phyloP scores from a whole-genome alignment of 1,140 invertebrate genomes.

The Camponotus floridanus region DNA sequence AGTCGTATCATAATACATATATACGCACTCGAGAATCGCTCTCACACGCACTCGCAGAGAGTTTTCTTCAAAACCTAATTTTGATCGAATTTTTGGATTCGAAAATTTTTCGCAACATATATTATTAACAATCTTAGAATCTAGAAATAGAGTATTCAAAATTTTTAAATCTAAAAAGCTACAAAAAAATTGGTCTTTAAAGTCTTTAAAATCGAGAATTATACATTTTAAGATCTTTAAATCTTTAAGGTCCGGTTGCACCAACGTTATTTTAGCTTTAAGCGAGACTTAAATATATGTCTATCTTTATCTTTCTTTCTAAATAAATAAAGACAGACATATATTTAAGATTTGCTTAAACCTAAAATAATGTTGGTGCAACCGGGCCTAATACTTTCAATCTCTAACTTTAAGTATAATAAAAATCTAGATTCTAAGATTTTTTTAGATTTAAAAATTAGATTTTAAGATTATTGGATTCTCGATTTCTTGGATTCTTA shows the following conservation, averaged over 20 bases:
- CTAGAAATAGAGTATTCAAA: background rate
- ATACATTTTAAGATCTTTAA: background rate
- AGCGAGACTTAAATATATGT: no score
- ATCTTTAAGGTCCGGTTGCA: no score
- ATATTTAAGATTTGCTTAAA: no score
- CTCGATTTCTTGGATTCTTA: background rate
- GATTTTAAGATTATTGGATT: background rate
- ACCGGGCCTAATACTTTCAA: no score
- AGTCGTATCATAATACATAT: conserved; percentile 29
- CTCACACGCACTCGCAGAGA: conserved; percentile 8
- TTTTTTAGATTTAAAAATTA: background rate
- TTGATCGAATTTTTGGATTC: background rate
- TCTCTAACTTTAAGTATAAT: no score
- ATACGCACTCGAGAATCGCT: conserved; percentile 23
- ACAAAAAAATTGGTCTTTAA: background rate
- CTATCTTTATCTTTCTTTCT: no score
- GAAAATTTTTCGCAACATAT: background rate
- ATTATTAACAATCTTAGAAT: background rate
- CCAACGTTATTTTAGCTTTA: no score
- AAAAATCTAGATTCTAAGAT: no score
- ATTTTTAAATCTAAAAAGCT: background rate
- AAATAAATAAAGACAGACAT: no score
- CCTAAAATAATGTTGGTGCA: no score
- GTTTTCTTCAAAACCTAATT: background rate
- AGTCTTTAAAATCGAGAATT: background rate